Percentiles rank a stretch among this genome's conserved stretches.
Evolutionary conservation across 2,797 vertebrate genomes (phyloP).

Genomic region (Amniataba percoides): DNA sequence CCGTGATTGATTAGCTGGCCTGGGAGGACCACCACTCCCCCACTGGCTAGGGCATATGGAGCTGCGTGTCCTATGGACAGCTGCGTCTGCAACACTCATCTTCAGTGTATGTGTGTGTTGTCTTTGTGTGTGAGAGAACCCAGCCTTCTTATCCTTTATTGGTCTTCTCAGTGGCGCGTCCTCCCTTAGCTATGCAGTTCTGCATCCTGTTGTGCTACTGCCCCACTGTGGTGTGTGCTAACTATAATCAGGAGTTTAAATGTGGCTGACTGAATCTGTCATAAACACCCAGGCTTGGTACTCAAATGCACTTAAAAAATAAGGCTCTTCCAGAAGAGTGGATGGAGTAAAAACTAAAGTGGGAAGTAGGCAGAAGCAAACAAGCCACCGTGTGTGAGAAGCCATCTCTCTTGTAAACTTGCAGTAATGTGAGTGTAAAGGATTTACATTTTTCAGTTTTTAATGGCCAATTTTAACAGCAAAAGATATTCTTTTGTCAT

Average conservation of each 20-base stretch:
- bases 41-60: conserved; percentile 84
- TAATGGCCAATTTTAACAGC: too few relatives aligned
- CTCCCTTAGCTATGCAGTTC: conserved; percentile 14
- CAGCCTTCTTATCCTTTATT: conserved; percentile 71
- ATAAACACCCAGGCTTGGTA: background rate
- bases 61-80: conserved; percentile 74
- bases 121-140: conserved; percentile 35
- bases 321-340: background rate
- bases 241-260: conserved; percentile 17
- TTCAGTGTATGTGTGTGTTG: conserved; percentile 30
- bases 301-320: conserved; percentile 4
- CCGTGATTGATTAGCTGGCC: conserved; percentile 85
- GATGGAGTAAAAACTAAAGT: background rate
- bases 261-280: background rate
- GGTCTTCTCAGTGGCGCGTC: conserved; percentile 24
- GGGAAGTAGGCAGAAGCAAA: background rate
- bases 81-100: conserved; percentile 69
- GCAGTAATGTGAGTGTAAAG: background rate
- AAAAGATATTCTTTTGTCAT: too few relatives aligned
- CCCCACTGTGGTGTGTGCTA: background rate
- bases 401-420: background rate
- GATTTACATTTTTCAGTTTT: too few relatives aligned
- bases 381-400: background rate
- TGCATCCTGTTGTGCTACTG: conserved; percentile 3
- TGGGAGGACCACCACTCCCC: conserved; percentile 75